Percentiles rank a stretch among this genome's conserved stretches.
Evolutionary conservation across 1,140 invertebrate genomes (phyloP).

Genomic region (Heterodera carotae): DNA sequence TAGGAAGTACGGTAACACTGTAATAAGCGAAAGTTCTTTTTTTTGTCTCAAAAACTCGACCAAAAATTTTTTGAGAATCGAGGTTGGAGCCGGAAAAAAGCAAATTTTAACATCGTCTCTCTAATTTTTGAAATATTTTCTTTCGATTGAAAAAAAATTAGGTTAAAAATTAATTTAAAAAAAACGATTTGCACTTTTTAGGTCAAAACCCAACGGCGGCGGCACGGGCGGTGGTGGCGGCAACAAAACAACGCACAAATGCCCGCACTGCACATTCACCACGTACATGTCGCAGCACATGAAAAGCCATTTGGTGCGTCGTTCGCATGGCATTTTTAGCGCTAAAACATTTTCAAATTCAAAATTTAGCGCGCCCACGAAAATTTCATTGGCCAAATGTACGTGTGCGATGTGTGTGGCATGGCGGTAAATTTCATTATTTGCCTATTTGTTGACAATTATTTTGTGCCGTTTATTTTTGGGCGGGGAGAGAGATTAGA

Average conservation of each 20-base stretch:
- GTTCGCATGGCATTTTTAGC: conserved; percentile 2
- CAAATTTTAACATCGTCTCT: no score
- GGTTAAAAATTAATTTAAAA: no score
- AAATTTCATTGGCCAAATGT: conserved; percentile 73
- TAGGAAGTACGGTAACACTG: no score
- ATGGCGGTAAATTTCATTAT: conserved; percentile 19
- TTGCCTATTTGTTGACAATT: no score
- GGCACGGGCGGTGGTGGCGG: conserved; percentile 1
- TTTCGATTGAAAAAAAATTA: conserved; percentile 1
- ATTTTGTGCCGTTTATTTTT: no score
- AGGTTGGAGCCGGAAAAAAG: no score
- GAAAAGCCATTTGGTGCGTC: conserved; percentile 66
- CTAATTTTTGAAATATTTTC: neutral
- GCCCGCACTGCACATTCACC: conserved; percentile 64
- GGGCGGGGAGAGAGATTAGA: no score
- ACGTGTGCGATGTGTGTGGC: conserved; percentile 30
- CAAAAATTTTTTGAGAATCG: no score
- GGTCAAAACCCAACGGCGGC: conserved; percentile 5
- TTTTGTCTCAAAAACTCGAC: no score
- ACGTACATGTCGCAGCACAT: conserved; percentile 65
- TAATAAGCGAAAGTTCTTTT: no score
- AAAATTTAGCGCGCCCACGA: conserved; percentile 67
- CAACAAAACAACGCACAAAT: conserved; percentile 56
- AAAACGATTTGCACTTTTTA: no score
- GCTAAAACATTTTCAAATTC: conserved; percentile 1